Evolutionary conservation across 2,113 vertebrate species (phyloP), one percentile per base, ranked within the genome.

Genomic region (Ictalurus punctatus): DNA sequence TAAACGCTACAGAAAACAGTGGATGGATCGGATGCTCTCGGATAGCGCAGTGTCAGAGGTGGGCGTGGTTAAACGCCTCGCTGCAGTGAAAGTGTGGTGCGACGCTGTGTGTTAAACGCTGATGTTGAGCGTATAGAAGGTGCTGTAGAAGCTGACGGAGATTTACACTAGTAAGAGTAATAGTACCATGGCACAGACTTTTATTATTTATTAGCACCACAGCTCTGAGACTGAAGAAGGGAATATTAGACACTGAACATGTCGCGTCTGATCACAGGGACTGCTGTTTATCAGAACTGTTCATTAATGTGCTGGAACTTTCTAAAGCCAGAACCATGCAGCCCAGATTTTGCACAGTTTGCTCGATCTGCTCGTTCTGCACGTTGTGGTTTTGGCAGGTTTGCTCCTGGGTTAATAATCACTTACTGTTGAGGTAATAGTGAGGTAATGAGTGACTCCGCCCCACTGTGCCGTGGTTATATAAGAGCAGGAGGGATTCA

Each of bases 401-500:
- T 37, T 21, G 9, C 80, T 25, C 56, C 16, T 14, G 30, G 8
- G 80, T 83, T 83, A 83, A 83, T 83, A 4, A 82, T 82, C n/a
- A 21, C 30, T 59, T 21, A 30, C 34, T 82, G 34, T 13, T 23
- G 56, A 34, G 19, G 30, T 56, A 58, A 9, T 58, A 4, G 0
- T 61, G 13, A 48, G 87, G 86, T 86, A 90, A 88, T 86, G 69
- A 37, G 80, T 83, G 1, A 23, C 56, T 34, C 54, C 34, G 56
- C n/a, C 10, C 16, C 78, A 0, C 27, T 34, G 48, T 3, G 19
- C 30, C 3, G 14, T 4, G 30, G 80, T 59, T 61, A 83, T 61
- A 83, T 37, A 83, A 40, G 30, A 59, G 80, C 56, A 23, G 80
- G 30, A 83, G 30, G n/a, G 56, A 12, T 59, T 61, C 25, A 2